A percentile compares a stretch with the other conserved stretches of the same genome.
Conservation (phyloP, 2,797 vertebrate species). For the Hippoglossus hippoglossus region DNA sequence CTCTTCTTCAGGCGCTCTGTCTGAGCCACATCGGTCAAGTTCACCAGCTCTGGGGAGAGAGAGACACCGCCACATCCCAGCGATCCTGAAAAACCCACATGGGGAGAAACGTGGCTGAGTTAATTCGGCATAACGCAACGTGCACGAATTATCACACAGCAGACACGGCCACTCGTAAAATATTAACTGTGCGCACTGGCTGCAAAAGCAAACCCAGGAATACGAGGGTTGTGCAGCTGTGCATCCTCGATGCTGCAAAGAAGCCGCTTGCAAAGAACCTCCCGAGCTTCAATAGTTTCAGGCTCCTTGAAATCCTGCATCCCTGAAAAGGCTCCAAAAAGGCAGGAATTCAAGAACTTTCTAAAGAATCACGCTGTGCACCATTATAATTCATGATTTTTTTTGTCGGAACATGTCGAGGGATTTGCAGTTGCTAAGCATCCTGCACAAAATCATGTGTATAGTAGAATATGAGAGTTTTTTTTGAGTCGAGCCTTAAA, state of each 20-base stretch:
- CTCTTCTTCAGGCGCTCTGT: not conserved
- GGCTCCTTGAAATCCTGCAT: slow-evolving; percentile 11
- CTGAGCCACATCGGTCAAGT: slow-evolving; percentile 39
- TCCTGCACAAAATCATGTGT: not conserved
- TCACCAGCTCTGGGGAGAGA: slow-evolving; percentile 29
- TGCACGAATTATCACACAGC: slow-evolving; percentile 3
- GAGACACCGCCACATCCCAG: not conserved
- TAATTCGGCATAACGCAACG: slow-evolving; percentile 7
- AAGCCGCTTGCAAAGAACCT: not conserved
- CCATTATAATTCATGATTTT: not conserved
- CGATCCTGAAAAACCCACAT: slow-evolving; percentile 9
- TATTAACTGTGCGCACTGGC: not conserved
- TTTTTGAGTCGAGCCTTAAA: slow-evolving; percentile 25
- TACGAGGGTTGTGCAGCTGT: not conserved
- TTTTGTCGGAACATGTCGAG: not conserved
- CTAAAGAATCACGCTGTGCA: not conserved
- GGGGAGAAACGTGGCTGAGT: slow-evolving; percentile 21
- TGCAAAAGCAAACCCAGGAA: slow-evolving; percentile 1
- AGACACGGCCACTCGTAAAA: not conserved
- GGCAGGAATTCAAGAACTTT: slow-evolving; percentile 32
- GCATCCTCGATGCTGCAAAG: not conserved
- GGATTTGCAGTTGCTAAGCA: not conserved
- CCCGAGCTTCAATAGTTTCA: slow-evolving; percentile 3
- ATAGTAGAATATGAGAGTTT: not conserved
- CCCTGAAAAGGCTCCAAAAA: slow-evolving; percentile 9